Conservation (phyloP, 2,888 invertebrate species). For the Nomada fucata region DNA sequence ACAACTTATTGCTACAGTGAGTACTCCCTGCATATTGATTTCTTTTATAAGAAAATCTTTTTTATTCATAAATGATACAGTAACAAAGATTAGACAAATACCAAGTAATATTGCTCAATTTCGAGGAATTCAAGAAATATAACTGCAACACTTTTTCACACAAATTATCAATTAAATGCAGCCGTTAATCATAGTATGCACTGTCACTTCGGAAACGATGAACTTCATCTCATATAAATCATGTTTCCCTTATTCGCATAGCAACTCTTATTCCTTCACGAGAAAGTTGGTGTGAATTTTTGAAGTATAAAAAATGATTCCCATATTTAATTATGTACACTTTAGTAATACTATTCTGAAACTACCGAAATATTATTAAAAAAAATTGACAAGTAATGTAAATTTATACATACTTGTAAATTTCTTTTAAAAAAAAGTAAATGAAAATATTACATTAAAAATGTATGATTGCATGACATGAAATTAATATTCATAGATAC, state of each 20-base stretch:
- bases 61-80: conserved; percentile 17
- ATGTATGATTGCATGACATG: conserved; percentile 22
- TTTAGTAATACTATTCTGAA: conserved; percentile 28
- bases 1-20: conserved; percentile 5
- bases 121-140: conserved; percentile 16
- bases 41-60: conserved; percentile 12
- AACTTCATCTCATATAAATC: conserved; percentile 19
- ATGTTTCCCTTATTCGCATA: neutral
- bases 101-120: conserved; percentile 3
- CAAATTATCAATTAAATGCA: conserved; percentile 16
- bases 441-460: conserved; percentile 46
- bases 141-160: neutral
- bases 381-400: conserved; percentile 2
- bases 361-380: conserved; percentile 14
- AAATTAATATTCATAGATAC: conserved; percentile 42
- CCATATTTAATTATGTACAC: conserved; percentile 17
- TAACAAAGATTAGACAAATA: conserved; percentile 6
- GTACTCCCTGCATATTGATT: neutral
- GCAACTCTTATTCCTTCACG: neutral
- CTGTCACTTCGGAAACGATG: conserved; percentile 12
- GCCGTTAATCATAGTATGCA: neutral
- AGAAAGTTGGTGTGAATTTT: neutral
- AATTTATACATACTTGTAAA: conserved; percentile 2
- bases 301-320: conserved; percentile 35
- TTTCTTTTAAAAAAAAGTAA: conserved; percentile 27